These are phyloP conservation scores for Diloba caeruleocephala DNA, from an alignment of 2,888 invertebrate genomes.

Conservation along the genomic window DNA sequence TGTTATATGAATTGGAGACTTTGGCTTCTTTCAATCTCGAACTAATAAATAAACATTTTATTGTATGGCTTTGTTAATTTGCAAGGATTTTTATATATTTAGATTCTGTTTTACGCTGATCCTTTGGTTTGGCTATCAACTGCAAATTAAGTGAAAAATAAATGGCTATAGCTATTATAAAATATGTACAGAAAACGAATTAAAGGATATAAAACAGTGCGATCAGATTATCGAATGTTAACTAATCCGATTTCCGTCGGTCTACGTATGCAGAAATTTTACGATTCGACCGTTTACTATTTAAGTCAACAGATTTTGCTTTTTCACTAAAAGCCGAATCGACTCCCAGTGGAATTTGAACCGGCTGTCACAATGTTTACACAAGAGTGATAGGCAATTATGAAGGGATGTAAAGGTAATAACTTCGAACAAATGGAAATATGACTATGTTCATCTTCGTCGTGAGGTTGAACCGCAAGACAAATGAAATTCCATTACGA, in stretches of 20 bases:
- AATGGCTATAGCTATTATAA: not conserved
- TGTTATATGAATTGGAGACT: not conserved
- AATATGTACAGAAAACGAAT: conserved; percentile 3
- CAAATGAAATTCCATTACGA: conserved; percentile 84
- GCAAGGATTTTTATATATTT: no score
- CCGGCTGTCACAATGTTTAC: conserved; percentile 42
- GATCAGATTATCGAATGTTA: conserved; percentile 37
- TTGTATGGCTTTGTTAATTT: not conserved
- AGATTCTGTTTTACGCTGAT: no score
- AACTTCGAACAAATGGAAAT: conserved; percentile 57
- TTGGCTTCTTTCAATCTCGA: not conserved
- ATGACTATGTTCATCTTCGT: conserved; percentile 64
- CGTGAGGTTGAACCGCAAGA: conserved; percentile 69
- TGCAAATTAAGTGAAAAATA: not conserved
- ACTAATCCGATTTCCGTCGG: conserved; percentile 35
- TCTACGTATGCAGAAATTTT: conserved; percentile 33
- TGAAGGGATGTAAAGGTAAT: conserved; percentile 49
- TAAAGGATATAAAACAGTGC: conserved; percentile 15
- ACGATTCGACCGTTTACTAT: conserved; percentile 20
- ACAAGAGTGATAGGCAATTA: conserved; percentile 56
- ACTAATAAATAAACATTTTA: no score
- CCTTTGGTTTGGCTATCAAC: not conserved
- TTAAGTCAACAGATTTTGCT: conserved; percentile 28
- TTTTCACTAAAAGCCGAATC: conserved; percentile 44
- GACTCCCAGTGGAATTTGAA: conserved; percentile 38